Evolutionary conservation across 2,888 invertebrate species (phyloP).

Genomic region (Drosophila flavopinicola): DNA sequence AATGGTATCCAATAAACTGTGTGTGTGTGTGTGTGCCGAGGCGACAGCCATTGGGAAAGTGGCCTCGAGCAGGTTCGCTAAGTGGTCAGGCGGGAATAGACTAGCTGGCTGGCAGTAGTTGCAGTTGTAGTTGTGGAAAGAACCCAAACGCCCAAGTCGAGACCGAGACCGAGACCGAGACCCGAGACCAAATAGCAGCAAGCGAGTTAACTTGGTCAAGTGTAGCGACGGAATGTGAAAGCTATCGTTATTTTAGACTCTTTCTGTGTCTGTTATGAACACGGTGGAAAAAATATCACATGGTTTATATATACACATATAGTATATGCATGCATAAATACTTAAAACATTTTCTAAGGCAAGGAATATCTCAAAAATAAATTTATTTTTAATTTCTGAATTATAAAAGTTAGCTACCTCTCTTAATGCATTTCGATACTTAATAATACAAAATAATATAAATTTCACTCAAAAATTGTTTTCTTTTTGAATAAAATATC

Average conservation of each 20-base stretch:
- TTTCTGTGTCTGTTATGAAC: neutral
- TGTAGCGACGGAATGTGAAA: slow-evolving; percentile 70
- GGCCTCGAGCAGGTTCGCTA: slow-evolving; percentile 56
- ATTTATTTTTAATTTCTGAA: too few species aligned
- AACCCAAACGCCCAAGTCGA: slow-evolving; percentile 24
- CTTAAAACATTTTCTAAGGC: too few species aligned
- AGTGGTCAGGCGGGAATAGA: slow-evolving; percentile 66
- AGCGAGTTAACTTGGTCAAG: slow-evolving; percentile 73
- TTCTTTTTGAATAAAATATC: too few species aligned
- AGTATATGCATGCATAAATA: too few species aligned
- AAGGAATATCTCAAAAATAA: too few species aligned
- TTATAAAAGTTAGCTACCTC: too few species aligned
- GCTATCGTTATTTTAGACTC: slow-evolving; percentile 44
- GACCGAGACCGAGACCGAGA: slow-evolving; percentile 25
- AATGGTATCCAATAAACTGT: slow-evolving; percentile 70
- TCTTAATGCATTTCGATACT: too few species aligned
- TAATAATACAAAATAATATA: too few species aligned
- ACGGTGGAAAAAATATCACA: neutral
- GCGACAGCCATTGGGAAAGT: slow-evolving; percentile 55
- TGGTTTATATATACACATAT: too few species aligned
- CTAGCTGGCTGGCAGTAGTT: too few species aligned
- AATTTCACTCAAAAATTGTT: too few species aligned
- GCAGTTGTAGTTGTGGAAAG: too few species aligned
- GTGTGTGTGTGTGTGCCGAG: slow-evolving; percentile 15
- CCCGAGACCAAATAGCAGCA: slow-evolving; percentile 32